These are phyloP conservation scores for Zygogramma bicolorata DNA, from an alignment of 2,888 invertebrate species.

Conservation along the genomic window DNA sequence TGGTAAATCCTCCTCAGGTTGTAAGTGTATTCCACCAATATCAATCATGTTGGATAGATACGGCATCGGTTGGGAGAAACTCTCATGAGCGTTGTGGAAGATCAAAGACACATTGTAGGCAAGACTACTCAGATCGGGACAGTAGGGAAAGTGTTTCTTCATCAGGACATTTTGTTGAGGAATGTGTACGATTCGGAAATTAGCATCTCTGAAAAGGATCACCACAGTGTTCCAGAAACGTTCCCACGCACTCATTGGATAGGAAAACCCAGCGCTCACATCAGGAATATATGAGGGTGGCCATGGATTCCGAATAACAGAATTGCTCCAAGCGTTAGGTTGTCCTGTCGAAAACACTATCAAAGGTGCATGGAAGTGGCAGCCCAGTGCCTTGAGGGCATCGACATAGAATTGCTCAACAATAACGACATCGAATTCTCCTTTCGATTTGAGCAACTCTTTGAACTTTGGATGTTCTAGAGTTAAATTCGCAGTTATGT, in stretches of 20 bases:
- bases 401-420: constrained; percentile 69
- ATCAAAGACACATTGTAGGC: constrained; percentile 54
- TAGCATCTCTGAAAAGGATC: constrained; percentile 15
- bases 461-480: constrained; percentile 19
- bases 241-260: constrained; percentile 69
- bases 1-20: constrained; percentile 53
- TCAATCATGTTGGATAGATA: constrained; percentile 71
- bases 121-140: constrained; percentile 48
- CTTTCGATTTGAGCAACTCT: constrained; percentile 28
- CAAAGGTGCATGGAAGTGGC: constrained; percentile 61
- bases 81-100: constrained; percentile 66
- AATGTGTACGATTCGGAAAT: constrained; percentile 42
- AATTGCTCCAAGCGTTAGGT: constrained; percentile 63
- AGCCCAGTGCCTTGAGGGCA: constrained; percentile 64
- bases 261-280: constrained; percentile 60
- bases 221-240: constrained; percentile 68
- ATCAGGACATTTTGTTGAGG: constrained; percentile 52
- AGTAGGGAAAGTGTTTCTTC: constrained; percentile 55
- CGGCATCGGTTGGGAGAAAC: constrained; percentile 68
- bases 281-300: constrained; percentile 69
- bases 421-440: constrained; percentile 42
- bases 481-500: background rate
- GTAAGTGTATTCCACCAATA: constrained; percentile 70
- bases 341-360: constrained; percentile 66
- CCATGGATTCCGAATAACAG: constrained; percentile 65